Conservation (phyloP, 2,888 invertebrate genomes). For the Heliconius erato region DNA sequence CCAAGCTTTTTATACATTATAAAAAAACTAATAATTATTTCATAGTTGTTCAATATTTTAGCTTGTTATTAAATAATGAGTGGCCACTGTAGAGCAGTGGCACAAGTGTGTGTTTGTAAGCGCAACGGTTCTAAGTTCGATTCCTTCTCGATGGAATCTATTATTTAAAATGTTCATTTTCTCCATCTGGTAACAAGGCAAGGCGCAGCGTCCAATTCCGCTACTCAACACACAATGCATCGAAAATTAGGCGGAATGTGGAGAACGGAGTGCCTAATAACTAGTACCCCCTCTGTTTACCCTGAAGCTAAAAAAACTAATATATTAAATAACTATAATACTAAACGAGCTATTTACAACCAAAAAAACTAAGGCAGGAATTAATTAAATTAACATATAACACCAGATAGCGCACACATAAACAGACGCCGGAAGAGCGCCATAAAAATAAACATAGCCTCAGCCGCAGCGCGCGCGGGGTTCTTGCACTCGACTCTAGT, state of each 20-base stretch:
- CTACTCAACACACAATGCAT: no score
- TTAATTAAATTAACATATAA: constrained; percentile 36
- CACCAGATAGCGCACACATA: constrained; percentile 36
- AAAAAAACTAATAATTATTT: neutral
- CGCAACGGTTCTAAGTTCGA: no score
- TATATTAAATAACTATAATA: neutral
- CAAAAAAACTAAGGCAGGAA: constrained; percentile 10
- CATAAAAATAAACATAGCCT: constrained; percentile 68
- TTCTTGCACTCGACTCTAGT: constrained; percentile 37
- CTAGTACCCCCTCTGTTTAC: no score
- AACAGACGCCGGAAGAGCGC: constrained; percentile 73
- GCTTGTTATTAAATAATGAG: neutral
- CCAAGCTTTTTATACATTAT: neutral
- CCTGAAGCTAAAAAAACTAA: no score
- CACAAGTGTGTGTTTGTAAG: no score
- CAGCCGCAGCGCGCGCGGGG: constrained; percentile 15
- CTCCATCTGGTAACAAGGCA: no score
- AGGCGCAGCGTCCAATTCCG: no score
- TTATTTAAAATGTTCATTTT: no score
- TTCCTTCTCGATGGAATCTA: no score
- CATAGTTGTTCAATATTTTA: neutral
- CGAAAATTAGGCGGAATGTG: no score
- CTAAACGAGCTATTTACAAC: neutral
- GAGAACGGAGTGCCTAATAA: no score
- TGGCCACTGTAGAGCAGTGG: no score